Conservation (phyloP, 2,888 invertebrate genomes). For the Chrysolina americana region DNA sequence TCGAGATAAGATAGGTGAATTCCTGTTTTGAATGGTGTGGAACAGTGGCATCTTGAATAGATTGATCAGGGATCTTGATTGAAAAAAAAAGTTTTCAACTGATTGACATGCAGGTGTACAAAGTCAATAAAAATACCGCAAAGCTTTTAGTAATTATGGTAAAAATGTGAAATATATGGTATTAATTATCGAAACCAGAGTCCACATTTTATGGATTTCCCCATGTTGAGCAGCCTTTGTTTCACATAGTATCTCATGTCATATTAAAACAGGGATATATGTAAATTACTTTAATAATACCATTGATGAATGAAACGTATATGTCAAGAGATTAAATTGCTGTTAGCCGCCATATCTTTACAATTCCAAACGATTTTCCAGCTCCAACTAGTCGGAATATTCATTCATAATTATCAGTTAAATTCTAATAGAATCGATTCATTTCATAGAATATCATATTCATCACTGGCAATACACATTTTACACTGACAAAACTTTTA, state of each 20-base stretch:
- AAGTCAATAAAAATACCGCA: background rate
- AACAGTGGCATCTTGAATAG: background rate
- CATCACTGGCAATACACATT: background rate
- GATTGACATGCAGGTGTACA: background rate
- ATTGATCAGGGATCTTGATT: background rate
- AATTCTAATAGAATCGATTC: no score
- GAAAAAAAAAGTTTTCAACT: background rate
- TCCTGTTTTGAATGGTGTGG: background rate
- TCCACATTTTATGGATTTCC: background rate
- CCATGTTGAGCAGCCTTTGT: background rate
- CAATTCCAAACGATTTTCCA: no score
- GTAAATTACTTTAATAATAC: background rate
- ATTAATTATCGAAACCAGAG: no score
- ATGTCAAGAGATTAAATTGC: background rate
- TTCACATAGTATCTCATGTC: no score
- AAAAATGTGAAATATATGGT: background rate
- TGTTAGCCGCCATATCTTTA: no score
- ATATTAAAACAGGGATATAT: background rate
- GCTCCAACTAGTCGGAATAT: no score
- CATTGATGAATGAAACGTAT: background rate
- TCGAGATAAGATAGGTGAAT: background rate
- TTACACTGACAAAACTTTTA: conserved; percentile 13
- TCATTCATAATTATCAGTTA: no score
- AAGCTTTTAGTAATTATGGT: background rate
- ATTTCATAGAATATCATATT: no score